phyloP scores from a whole-genome alignment of 2,113 vertebrate genomes.

The Accipiter virgatus region DNA sequence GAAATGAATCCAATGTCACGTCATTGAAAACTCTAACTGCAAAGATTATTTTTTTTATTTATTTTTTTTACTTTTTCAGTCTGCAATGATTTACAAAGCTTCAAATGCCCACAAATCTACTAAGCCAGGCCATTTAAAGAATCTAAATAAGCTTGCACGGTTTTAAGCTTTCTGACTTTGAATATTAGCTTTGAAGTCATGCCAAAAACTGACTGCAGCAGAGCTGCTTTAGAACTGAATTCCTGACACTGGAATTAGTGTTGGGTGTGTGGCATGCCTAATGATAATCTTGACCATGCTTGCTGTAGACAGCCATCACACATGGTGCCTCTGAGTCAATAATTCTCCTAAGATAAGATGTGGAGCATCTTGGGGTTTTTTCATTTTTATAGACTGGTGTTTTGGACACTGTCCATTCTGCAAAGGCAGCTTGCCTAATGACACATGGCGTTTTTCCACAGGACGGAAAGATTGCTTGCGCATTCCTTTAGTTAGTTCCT shows the following conservation, averaged over 20 bases:
- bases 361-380: slow-evolving; percentile 60
- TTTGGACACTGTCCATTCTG: slow-evolving; percentile 61
- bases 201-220: slow-evolving; percentile 60
- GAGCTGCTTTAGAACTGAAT: slow-evolving; percentile 65
- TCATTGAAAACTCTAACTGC: slow-evolving; percentile 50
- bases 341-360: slow-evolving; percentile 70
- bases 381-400: slow-evolving; percentile 45
- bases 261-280: slow-evolving; percentile 44
- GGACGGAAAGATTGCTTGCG: not conserved
- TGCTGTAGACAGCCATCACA: slow-evolving; percentile 41
- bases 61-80: slow-evolving; percentile 33
- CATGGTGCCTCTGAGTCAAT: slow-evolving; percentile 68
- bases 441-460: slow-evolving; percentile 30
- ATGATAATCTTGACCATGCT: slow-evolving; percentile 59
- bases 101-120: slow-evolving; percentile 63
- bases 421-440: slow-evolving; percentile 54
- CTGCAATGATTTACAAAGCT: slow-evolving; percentile 56
- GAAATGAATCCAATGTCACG: slow-evolving; percentile 48
- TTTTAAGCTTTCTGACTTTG: slow-evolving; percentile 73
- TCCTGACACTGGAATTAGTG: slow-evolving; percentile 67
- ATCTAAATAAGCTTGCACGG: slow-evolving; percentile 56
- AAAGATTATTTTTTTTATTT: slow-evolving; percentile 20
- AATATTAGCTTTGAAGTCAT: slow-evolving; percentile 72
- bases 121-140: slow-evolving; percentile 67
- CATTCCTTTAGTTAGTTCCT: not conserved